A percentile compares a stretch with the other conserved stretches of the same genome.
These are phyloP conservation scores for Ammospiza nelsoni DNA, from an alignment of 2,113 vertebrate species.

Conservation along the genomic window DNA sequence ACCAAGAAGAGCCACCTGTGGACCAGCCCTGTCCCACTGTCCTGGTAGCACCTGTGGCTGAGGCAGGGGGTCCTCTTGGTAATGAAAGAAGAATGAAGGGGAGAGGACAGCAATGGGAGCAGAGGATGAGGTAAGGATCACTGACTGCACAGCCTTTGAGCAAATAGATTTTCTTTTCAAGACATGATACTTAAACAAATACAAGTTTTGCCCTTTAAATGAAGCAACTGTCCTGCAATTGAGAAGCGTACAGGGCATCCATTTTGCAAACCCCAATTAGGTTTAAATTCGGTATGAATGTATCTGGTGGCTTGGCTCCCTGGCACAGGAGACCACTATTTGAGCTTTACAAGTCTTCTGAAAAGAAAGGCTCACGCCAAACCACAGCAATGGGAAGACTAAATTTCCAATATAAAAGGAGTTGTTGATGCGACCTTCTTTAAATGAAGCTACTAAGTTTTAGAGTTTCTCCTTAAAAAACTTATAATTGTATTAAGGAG, in stretches of 20 bases:
- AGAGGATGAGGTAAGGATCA: neutral
- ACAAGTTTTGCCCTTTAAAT: neutral
- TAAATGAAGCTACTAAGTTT: neutral
- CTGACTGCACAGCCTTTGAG: neutral
- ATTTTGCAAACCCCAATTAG: neutral
- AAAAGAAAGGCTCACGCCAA: neutral
- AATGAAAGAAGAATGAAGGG: neutral
- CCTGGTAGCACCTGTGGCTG: neutral
- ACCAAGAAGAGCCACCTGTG: neutral
- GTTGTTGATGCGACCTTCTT: neutral
- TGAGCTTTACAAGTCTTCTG: neutral
- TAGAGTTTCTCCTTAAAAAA: neutral
- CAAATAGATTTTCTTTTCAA: neutral
- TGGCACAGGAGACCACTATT: neutral
- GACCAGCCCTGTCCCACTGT: neutral
- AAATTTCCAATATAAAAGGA: neutral
- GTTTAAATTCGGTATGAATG: neutral
- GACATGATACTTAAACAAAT: neutral
- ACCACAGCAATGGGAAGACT: neutral
- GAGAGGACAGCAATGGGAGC: neutral
- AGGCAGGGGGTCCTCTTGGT: accelerated
- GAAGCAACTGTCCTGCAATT: neutral
- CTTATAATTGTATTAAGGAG: neutral
- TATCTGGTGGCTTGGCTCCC: neutral
- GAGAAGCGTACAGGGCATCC: neutral